Conservation (phyloP, 2,797 vertebrate species). For the Myotis daubentonii region DNA sequence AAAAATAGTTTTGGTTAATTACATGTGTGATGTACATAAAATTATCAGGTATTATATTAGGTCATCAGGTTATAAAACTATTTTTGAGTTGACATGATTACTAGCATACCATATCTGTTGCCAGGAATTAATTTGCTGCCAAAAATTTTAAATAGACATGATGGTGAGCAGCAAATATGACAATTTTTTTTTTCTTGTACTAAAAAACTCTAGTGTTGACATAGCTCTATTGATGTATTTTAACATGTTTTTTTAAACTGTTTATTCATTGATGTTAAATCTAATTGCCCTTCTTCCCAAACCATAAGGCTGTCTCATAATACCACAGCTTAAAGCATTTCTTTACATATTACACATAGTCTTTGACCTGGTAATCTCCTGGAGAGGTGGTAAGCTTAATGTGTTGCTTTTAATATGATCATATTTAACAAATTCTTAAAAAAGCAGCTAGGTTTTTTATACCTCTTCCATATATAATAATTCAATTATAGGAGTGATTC, state of each 20-base stretch:
- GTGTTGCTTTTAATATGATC: neutral
- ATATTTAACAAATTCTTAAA: neutral
- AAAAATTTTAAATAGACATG: neutral
- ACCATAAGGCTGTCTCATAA: neutral
- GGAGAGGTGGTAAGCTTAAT: neutral
- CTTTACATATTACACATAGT: neutral
- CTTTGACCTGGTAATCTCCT: neutral
- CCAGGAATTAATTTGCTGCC: neutral
- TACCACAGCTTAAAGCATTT: neutral
- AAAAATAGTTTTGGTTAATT: constrained; percentile 15
- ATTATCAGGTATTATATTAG: constrained; percentile 21
- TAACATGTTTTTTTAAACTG: neutral
- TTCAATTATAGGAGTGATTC: neutral
- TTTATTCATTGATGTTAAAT: neutral
- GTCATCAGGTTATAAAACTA: neutral
- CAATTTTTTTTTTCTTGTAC: neutral
- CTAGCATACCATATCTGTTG: neutral
- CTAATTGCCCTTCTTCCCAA: neutral
- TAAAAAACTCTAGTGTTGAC: neutral
- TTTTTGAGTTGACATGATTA: neutral
- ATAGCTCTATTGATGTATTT: neutral
- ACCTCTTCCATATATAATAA: neutral
- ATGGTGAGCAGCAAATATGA: neutral
- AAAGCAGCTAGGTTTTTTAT: neutral
- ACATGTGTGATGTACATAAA: constrained; percentile 31